These are phyloP conservation scores for Corythornis vintsioides DNA, from an alignment of 2,113 vertebrate genomes.

Conservation along the genomic window DNA sequence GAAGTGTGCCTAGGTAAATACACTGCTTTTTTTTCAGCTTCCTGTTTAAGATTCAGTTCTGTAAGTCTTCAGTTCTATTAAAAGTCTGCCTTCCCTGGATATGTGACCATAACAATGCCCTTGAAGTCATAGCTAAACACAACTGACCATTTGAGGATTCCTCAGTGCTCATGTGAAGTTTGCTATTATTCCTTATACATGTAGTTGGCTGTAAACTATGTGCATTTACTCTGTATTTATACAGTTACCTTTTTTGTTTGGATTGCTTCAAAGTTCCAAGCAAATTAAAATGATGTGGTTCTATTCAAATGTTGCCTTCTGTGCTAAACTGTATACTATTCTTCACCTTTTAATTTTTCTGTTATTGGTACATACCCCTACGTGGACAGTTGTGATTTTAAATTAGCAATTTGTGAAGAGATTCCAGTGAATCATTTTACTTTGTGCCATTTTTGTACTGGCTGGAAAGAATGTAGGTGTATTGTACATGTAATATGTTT, in stretches of 20 bases:
- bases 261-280: conserved; percentile 70
- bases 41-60: conserved; percentile 11
- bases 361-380: neutral
- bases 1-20: conserved; percentile 32
- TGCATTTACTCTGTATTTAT: conserved; percentile 78
- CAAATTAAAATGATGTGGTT: conserved; percentile 70
- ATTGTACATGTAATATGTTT: neutral
- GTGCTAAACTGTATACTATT: neutral
- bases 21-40: neutral
- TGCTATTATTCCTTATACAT: conserved; percentile 67
- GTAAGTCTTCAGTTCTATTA: conserved; percentile 7
- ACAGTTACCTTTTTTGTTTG: conserved; percentile 65
- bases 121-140: conserved; percentile 44
- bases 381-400: conserved; percentile 20
- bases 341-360: neutral
- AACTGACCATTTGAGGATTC: neutral
- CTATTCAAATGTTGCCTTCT: conserved; percentile 36
- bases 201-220: conserved; percentile 72
- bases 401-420: neutral
- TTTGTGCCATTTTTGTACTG: neutral
- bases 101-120: conserved; percentile 72
- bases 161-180: conserved; percentile 66
- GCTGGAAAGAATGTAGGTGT: neutral
- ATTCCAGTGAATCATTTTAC: neutral
- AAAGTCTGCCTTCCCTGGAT: conserved; percentile 66